These are phyloP conservation scores for Aphyosemion australe DNA, from an alignment of 2,113 vertebrate genomes.

Conservation along the genomic window DNA sequence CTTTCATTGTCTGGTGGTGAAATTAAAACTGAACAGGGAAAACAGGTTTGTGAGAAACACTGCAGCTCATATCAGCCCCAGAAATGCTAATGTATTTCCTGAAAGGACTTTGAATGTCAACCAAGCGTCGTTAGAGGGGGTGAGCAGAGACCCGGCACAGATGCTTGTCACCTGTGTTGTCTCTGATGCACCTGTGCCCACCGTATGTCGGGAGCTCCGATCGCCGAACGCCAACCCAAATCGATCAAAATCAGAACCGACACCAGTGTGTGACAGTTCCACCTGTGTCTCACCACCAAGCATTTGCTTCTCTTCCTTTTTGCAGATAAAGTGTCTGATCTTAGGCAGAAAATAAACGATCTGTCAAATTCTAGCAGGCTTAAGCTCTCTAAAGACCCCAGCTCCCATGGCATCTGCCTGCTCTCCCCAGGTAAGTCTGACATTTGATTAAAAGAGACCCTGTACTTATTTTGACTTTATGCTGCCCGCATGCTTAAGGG, in stretches of 20 bases:
- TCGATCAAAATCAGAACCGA: constrained; percentile 58
- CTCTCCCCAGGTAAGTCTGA: constrained; percentile 45
- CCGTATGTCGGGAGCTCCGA: constrained; percentile 63
- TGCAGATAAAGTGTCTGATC: constrained; percentile 58
- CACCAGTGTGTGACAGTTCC: constrained; percentile 64
- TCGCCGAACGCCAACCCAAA: constrained; percentile 41
- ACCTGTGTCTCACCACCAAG: constrained; percentile 62
- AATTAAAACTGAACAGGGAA: constrained; percentile 16
- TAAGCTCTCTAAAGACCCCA: constrained; percentile 34
- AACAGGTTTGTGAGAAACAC: constrained; percentile 28
- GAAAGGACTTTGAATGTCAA: constrained; percentile 56
- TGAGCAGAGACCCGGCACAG: constrained; percentile 41
- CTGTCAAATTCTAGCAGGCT: constrained; percentile 58
- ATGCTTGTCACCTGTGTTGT: constrained; percentile 50
- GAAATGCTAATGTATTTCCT: constrained; percentile 37
- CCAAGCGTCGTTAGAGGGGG: constrained; percentile 31
- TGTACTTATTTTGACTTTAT: constrained; percentile 1
- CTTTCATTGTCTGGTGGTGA: constrained; percentile 20
- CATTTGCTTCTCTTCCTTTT: constrained; percentile 19
- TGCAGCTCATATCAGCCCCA: constrained; percentile 16
- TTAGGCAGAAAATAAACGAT: constrained; percentile 58
- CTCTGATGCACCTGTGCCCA: constrained; percentile 58
- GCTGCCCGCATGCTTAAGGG: background rate
- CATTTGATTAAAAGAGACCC: background rate
- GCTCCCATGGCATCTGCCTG: constrained; percentile 45